Evolutionary conservation across 2,113 vertebrate genomes (phyloP).

Genomic region (Pseudonaja textilis): DNA sequence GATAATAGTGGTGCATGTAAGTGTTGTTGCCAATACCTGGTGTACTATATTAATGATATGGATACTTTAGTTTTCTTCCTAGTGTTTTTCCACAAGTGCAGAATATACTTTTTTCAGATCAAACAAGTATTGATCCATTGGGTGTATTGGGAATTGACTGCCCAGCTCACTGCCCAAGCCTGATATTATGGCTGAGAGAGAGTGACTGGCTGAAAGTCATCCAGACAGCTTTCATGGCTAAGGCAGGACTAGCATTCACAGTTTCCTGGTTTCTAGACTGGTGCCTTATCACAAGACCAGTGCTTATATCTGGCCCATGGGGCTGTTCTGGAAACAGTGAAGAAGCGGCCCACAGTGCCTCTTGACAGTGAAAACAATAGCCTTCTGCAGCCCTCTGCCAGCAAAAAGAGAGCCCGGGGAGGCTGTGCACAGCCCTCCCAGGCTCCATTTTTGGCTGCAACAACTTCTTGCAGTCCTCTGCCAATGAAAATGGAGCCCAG

Average conservation of each 20-base stretch:
- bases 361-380: no score
- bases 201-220: background rate
- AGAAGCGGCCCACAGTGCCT: no score
- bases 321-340: no score
- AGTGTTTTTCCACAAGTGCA: background rate
- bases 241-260: background rate
- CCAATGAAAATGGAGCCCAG: no score
- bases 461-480: no score
- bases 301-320: no score
- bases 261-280: background rate
- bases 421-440: no score
- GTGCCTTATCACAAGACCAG: background rate
- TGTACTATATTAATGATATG: background rate
- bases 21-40: background rate
- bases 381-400: no score
- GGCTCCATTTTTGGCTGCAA: no score
- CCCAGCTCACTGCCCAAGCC: background rate
- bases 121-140: background rate
- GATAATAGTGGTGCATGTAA: background rate
- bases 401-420: no score
- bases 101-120: background rate
- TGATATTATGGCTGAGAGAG: background rate
- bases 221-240: background rate
- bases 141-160: background rate
- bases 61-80: background rate